phyloP scores from a whole-genome alignment of 2,888 invertebrate genomes.

The Lasioglossum malachurum region DNA sequence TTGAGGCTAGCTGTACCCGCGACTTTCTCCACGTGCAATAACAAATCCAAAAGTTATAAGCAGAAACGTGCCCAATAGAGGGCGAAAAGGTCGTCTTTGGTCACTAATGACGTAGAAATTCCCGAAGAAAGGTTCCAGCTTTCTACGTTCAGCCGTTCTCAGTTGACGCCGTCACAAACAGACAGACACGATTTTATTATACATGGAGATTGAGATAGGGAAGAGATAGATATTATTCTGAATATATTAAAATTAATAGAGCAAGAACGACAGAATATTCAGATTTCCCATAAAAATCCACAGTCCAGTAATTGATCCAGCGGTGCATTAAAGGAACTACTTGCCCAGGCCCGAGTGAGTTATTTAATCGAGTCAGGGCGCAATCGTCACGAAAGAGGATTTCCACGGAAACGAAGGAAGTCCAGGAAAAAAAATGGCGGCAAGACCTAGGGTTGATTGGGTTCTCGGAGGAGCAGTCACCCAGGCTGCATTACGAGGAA shows the following conservation, averaged over 20 bases:
- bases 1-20: not conserved
- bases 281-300: not conserved
- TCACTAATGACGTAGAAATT: too few species aligned
- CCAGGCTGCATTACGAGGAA: constrained; percentile 34
- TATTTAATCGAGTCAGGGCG: not conserved
- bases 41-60: too few species aligned
- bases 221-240: too few species aligned
- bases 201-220: too few species aligned
- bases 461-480: constrained; percentile 11
- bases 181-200: too few species aligned
- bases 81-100: too few species aligned
- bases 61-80: too few species aligned
- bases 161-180: too few species aligned
- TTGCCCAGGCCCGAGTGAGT: not conserved
- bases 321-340: not conserved
- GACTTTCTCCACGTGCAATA: too few species aligned
- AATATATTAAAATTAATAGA: not conserved
- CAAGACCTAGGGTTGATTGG: constrained; percentile 14
- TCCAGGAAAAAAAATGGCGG: not conserved
- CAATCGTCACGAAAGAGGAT: not conserved
- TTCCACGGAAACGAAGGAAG: not conserved
- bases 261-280: too few species aligned
- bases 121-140: too few species aligned
- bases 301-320: not conserved
- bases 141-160: too few species aligned